Evolutionary conservation across 2,888 invertebrate species (phyloP), one percentile per base, ranked within the genome.

Genomic region (Diaprepes abbreviatus): DNA sequence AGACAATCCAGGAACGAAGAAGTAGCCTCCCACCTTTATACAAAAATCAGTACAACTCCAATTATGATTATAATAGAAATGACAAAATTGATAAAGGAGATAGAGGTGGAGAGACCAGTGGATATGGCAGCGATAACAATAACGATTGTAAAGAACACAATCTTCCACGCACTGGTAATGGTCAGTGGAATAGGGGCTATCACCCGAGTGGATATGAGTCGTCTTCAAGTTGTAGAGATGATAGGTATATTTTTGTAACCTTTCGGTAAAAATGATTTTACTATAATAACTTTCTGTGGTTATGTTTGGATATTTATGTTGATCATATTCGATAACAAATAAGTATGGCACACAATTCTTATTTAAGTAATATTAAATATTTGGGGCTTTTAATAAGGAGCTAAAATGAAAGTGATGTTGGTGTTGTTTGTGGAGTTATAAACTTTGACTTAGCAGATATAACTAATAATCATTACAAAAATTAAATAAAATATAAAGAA

Each of bases 91-190:
- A 76, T 70, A 55, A 40, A 12, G 24, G 58, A 16, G 84, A 84
- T 74, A 77, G 80, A 71, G 92, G 91, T 79, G 91, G 91, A 35
- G 93, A 93, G 79, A 93, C 93, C 62, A 93, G 93, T 28, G 94
- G 94, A 35, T 93, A 94, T 83, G 92, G 93, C 54, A 94, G 94
- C 81, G 93, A 94, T 80, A 92, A 91, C 52, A 85, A 85, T 4
- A 86, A 87, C 19, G 87, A 87, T 57, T 71, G 66, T 36, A 55
- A 52, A 16, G 38, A 67, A 2, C 24, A 33, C 4, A 31, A 19
- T 54, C 57, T 54, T 38, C 70, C 31, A 14, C 68, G 31, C 19
- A 62, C 65, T 60, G 43, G 69, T 69, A 45, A 36, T 16, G 21
- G 24, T 38, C 55, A 55, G 31, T 62, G 62, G 70, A 33, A 14